phyloP scores from a whole-genome alignment of 2,888 invertebrate species.

The Andrena fulva region DNA sequence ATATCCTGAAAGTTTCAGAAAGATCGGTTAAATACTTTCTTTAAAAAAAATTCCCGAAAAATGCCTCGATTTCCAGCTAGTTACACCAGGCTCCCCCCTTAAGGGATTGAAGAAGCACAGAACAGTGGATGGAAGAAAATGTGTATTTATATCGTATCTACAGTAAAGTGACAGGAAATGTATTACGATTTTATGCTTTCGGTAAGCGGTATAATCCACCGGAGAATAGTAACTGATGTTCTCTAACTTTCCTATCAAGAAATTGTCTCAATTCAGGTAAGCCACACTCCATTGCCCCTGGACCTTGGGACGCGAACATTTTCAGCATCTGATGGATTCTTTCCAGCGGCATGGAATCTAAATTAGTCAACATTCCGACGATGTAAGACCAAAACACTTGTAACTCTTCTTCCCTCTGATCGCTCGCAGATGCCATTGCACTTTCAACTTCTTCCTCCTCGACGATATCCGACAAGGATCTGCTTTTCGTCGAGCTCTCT shows the following conservation, averaged over 20 bases:
- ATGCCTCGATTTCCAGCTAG: no score
- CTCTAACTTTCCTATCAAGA: constrained; percentile 96
- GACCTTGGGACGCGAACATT: constrained; percentile 98
- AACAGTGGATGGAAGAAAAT: background rate
- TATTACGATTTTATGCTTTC: constrained; percentile 85
- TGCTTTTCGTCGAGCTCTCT: constrained; percentile 87
- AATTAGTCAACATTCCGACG: constrained; percentile 97
- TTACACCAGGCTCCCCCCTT: no score
- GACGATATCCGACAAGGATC: constrained; percentile 87
- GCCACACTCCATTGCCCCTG: constrained; percentile 94
- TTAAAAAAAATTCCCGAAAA: no score
- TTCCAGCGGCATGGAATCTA: constrained; percentile 95
- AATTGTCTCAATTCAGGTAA: constrained; percentile 95
- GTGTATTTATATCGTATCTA: constrained; percentile 8
- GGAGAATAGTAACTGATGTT: constrained; percentile 93
- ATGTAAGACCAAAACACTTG: constrained; percentile 99
- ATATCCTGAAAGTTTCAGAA: no score
- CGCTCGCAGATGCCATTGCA: constrained; percentile 97
- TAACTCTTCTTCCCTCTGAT: constrained; percentile 96
- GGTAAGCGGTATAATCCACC: constrained; percentile 96
- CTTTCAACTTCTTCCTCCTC: constrained; percentile 97
- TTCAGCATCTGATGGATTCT: constrained; percentile 98
- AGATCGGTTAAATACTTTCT: no score
- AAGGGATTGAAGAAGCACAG: background rate
- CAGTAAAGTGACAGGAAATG: constrained; percentile 1